Evolutionary conservation across 2,797 vertebrate genomes (phyloP), one percentile per base, ranked within the genome.

Genomic region (Tenualosa ilisha): DNA sequence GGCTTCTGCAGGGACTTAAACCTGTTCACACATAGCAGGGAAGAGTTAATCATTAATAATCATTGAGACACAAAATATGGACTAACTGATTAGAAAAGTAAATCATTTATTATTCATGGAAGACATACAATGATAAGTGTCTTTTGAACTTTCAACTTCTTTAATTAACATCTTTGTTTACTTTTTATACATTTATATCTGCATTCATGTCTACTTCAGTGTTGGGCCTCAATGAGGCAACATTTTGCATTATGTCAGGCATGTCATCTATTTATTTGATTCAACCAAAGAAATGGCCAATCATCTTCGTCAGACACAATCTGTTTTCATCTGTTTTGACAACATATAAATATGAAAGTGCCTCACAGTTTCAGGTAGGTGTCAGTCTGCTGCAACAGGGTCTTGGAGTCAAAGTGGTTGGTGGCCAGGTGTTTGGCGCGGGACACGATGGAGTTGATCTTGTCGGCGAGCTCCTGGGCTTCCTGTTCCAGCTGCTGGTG

Each of bases 1-100:
- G 94, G 96, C 17, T 91, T 92, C 94, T 97, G 94, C 83, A 98
- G 94, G 75, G 97, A 96, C 89, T 97, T 93, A 90, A 97, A 97
- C 91, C 97, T 99, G 90, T 5, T 26, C 86, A 13, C 2, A 50
- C 6, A 31, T 1, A 31, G 31, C 31, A 31, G 31, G 31, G 31
- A 31, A 31, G 31, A 31, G 31, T 31, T 31, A 31, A 31, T 31
- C 31, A 31, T 31, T 31, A 31, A 31, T 31, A 31, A 31, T 31
- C 31, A 31, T 31, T 46, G 46, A 46, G 46, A 46, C 46, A 46
- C 46, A 46, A 46, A 46, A 6, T 46, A n/a, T n/a, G 43, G 43
- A 6, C 6, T 2, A 65, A 26, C 31, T 65, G 24, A 24, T 12
- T 65, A 13, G 2, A 6, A 22, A 63, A 11, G 26, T 65, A 65